Conservation (phyloP, 2,888 invertebrate species). For the Galerucella nymphaeae region DNA sequence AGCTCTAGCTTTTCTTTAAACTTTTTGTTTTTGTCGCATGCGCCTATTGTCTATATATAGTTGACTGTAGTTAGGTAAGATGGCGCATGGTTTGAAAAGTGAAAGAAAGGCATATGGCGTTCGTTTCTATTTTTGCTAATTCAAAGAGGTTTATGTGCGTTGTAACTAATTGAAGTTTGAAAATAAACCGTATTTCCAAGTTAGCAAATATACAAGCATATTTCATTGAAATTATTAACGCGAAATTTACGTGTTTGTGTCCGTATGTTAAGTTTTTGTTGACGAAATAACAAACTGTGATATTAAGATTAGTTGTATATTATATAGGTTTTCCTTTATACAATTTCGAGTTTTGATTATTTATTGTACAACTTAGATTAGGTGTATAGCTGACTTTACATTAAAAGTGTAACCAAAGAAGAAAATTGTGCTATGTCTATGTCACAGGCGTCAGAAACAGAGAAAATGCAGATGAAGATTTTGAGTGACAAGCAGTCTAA, state of each 20-base stretch:
- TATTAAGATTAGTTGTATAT: conserved; percentile 60
- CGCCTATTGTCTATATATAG: conserved; percentile 36
- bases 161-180: conserved; percentile 49
- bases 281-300: conserved; percentile 61
- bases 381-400: conserved; percentile 50
- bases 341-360: conserved; percentile 55
- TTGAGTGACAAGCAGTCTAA: conserved; percentile 53
- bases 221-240: conserved; percentile 48
- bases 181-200: conserved; percentile 49
- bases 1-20: background rate
- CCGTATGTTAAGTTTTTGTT: conserved; percentile 60
- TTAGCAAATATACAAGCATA: conserved; percentile 51
- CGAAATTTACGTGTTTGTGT: conserved; percentile 55
- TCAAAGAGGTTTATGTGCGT: conserved; percentile 54
- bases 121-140: conserved; percentile 60
- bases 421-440: conserved; percentile 52
- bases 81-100: conserved; percentile 50
- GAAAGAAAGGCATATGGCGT: conserved; percentile 61
- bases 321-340: conserved; percentile 58
- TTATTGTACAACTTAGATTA: conserved; percentile 56
- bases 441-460: conserved; percentile 55
- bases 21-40: conserved; percentile 24
- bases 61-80: conserved; percentile 49
- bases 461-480: conserved; percentile 52
- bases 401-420: conserved; percentile 55